phyloP scores from a whole-genome alignment of 2,113 vertebrate genomes.

The Cynopterus brachyotis region DNA sequence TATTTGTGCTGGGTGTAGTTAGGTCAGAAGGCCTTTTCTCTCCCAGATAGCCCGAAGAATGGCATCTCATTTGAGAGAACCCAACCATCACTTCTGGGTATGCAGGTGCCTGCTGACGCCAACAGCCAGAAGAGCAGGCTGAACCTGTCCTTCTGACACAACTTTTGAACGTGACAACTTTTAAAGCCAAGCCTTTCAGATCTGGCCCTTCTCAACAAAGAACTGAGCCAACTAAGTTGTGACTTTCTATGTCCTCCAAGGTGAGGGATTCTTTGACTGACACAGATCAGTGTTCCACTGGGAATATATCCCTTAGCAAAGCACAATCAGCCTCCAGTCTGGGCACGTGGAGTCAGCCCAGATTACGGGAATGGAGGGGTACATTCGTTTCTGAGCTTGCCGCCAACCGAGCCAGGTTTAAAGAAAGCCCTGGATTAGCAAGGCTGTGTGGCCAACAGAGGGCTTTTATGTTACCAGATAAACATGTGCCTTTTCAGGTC shows the following conservation, averaged over 20 bases:
- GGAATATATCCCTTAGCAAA: background rate
- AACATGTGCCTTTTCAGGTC: conserved; percentile 10
- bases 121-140: background rate
- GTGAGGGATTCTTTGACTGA: background rate
- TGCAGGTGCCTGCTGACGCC: background rate
- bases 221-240: background rate
- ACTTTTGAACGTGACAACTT: background rate
- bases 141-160: background rate
- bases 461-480: conserved; percentile 23
- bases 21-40: background rate
- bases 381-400: background rate
- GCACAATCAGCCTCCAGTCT: background rate
- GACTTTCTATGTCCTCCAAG: background rate
- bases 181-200: background rate
- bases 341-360: background rate
- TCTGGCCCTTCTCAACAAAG: background rate
- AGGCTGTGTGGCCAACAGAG: background rate
- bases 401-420: background rate
- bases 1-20: rapidly evolving
- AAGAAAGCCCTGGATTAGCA: background rate
- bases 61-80: background rate
- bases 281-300: background rate
- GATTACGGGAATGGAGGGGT: background rate
- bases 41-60: background rate
- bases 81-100: background rate